Conservation (phyloP, 2,888 invertebrate species). For the Heliconius ethilla region DNA sequence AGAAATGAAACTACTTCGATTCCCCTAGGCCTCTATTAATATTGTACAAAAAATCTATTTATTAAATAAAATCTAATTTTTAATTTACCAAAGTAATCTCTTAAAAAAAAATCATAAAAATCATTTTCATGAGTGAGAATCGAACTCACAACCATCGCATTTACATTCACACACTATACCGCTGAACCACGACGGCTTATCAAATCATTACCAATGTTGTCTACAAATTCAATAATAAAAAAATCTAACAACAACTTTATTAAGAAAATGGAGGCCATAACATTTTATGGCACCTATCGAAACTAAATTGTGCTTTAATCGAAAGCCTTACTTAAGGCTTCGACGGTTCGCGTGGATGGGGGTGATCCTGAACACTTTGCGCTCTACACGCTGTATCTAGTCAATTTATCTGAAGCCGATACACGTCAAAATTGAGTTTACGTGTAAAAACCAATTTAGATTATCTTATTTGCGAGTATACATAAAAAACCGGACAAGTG, state of each 20-base stretch:
- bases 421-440: conserved; percentile 79
- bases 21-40: no score
- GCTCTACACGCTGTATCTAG: conserved; percentile 60
- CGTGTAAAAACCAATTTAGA: conserved; percentile 80
- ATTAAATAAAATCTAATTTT: no score
- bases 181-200: not conserved
- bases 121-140: no score
- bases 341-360: conserved; percentile 35
- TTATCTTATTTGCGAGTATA: conserved; percentile 78
- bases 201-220: not conserved
- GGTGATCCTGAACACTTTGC: conserved; percentile 39
- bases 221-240: not conserved
- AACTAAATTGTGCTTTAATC: conserved; percentile 39
- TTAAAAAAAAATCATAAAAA: no score
- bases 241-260: conserved; percentile 1
- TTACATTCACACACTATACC: no score
- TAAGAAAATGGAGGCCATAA: conserved; percentile 9
- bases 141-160: no score
- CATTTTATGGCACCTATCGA: conserved; percentile 7
- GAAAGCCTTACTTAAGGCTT: conserved; percentile 15
- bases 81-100: no score
- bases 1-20: not conserved
- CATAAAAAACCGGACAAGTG: conserved; percentile 44
- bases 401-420: conserved; percentile 77
- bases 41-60: no score